Base-by-base conservation (phyloP, 2,113 vertebrate species). In the Eulemur rufifrons region DNA sequence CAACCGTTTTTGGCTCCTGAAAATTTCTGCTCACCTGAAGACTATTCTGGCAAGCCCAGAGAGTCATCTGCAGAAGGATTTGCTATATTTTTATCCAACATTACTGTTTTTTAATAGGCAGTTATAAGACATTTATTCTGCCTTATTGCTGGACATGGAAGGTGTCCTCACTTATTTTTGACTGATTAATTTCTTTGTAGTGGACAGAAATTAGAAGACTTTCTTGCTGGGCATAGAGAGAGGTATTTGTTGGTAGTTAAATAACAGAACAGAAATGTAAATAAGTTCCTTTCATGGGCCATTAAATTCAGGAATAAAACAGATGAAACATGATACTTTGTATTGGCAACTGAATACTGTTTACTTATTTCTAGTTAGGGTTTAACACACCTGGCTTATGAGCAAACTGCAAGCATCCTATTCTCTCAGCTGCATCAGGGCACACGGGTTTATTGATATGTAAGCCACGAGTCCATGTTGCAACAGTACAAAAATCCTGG, bases 231-330 rank as follows among this genome's bases (percentile, higher is more conserved):
- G 5, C 25, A 37, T 64, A 23, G 20, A 63, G 54, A 84, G 23
- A 73, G n/a, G 32, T 56, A 17, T 91, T 97, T 59, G 47, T 74
- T 95, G 59, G 45, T 85, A 69, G 34, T 94, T 97, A 92, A 97
- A 42, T 95, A 88, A 96, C 68, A 88, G 69, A 86, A 73, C 8
- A 86, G 61, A 83, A 86, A 89, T 94, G 20, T 96, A 97, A 96
- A 50, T 96, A 77, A 52, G 45, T 82, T 45, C 88, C 50, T 96
- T 96, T 92, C 86, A 64, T 71, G 86, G 95, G 1, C 42, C 73
- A 69, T 89, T 95, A 95, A 93, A 59, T 93, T 92, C 50, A 80
- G 95, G 82, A 96, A 91, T 93, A 92, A 95, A 88, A 81, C 80
- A 92, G 59, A 74, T 93, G 80, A 95, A 93, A 96, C 50, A 42